A percentile compares a stretch with the other conserved stretches of the same genome.
These are phyloP conservation scores for Aphis craccivora DNA, from an alignment of 1,140 invertebrate genomes.

Conservation along the genomic window DNA sequence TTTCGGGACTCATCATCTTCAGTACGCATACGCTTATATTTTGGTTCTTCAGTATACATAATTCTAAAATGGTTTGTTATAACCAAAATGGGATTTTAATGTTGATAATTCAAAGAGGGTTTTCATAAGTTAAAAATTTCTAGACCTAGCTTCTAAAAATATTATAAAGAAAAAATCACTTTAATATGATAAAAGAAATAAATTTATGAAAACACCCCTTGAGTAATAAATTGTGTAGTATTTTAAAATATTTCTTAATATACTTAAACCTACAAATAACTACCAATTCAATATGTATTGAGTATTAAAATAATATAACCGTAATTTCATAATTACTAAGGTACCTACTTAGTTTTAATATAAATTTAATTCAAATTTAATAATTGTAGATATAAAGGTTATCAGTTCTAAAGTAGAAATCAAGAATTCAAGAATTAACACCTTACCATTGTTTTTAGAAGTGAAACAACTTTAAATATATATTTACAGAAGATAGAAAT, in stretches of 20 bases:
- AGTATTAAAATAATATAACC: background rate
- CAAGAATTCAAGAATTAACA: background rate
- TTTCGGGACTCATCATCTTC: constrained; percentile 51
- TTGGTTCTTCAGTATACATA: constrained; percentile 47
- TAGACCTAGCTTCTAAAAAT: background rate
- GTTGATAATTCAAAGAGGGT: constrained; percentile 30
- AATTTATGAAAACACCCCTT: constrained; percentile 41
- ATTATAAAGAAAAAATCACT: background rate
- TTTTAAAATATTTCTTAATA: background rate
- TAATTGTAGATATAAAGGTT: background rate
- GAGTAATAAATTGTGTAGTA: background rate
- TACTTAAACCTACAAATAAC: background rate
- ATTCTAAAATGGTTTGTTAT: constrained; percentile 55
- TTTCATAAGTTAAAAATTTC: background rate
- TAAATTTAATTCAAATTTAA: background rate
- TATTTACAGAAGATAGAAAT: background rate
- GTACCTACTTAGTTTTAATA: background rate
- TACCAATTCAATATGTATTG: background rate
- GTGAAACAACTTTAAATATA: background rate
- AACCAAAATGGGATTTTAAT: constrained; percentile 47
- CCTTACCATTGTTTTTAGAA: background rate
- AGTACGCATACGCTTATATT: constrained; percentile 44
- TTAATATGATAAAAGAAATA: background rate
- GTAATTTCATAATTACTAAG: background rate
- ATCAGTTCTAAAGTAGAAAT: background rate